These are phyloP conservation scores for Quiscalus mexicanus DNA, from an alignment of 2,113 vertebrate species.

Conservation along the genomic window DNA sequence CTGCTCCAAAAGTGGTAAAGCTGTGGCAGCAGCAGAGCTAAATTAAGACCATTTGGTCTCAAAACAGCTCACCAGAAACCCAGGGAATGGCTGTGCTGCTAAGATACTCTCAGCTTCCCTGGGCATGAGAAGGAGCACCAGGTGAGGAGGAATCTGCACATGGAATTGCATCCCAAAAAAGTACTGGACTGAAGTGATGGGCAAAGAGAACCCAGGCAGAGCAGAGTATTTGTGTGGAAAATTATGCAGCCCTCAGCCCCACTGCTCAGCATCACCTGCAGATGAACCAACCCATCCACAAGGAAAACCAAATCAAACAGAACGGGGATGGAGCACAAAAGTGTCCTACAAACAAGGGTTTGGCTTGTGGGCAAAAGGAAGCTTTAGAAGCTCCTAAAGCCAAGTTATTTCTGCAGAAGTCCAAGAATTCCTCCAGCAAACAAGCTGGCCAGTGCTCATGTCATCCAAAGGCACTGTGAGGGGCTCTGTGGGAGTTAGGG, in stretches of 20 bases:
- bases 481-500: accelerated
- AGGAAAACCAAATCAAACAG: background rate
- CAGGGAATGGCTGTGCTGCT: accelerated
- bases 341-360: background rate
- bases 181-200: accelerated
- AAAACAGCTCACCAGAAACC: background rate
- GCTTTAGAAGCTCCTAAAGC: background rate
- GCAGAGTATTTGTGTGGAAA: background rate
- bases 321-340: accelerated
- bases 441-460: background rate
- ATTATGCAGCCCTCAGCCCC: background rate
- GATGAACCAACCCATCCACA: background rate
- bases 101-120: accelerated
- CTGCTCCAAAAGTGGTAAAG: background rate
- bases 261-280: background rate
- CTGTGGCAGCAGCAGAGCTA: background rate
- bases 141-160: background rate
- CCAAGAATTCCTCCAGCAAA: background rate
- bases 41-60: background rate
- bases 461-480: background rate
- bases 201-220: background rate
- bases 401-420: background rate
- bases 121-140: accelerated
- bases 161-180: background rate
- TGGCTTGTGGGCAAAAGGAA: background rate